Evolutionary conservation across 2,888 invertebrate species (phyloP).

Genomic region (Lucinisca nassula): DNA sequence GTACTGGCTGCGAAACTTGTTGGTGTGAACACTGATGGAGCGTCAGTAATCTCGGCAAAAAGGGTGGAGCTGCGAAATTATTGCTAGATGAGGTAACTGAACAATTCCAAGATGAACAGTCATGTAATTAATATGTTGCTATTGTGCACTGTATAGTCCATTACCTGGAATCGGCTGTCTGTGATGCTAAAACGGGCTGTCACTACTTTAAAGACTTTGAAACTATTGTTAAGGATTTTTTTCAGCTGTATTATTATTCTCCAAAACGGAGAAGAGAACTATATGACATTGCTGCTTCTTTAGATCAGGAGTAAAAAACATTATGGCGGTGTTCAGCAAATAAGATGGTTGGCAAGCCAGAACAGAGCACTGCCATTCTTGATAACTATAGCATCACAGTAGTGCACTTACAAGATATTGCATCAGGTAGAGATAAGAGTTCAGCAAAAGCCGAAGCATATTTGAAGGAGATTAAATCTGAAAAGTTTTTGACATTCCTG

Average conservation of each 20-base stretch:
- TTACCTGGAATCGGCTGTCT: slow-evolving; percentile 28
- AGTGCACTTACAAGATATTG: slow-evolving; percentile 49
- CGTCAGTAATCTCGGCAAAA: slow-evolving; percentile 33
- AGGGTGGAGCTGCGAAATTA: slow-evolving; percentile 36
- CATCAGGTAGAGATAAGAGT: slow-evolving; percentile 11
- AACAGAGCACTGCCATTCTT: slow-evolving; percentile 35
- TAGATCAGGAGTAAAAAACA: slow-evolving; percentile 45
- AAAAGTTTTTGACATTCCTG: slow-evolving; percentile 33
- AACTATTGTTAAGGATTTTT: slow-evolving; percentile 38
- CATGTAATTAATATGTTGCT: slow-evolving; percentile 18
- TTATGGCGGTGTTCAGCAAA: slow-evolving; percentile 41
- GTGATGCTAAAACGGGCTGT: slow-evolving; percentile 46
- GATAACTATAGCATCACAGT: slow-evolving; percentile 51
- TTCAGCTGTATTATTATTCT: slow-evolving; percentile 49
- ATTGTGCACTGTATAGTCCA: slow-evolving; percentile 19
- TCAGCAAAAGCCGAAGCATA: neutral
- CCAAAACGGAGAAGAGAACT: slow-evolving; percentile 53
- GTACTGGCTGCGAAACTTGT: slow-evolving; percentile 23
- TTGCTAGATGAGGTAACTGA: slow-evolving; percentile 11
- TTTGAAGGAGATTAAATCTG: slow-evolving; percentile 13
- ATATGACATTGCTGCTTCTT: slow-evolving; percentile 27
- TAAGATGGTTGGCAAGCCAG: slow-evolving; percentile 54
- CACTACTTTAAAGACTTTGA: slow-evolving; percentile 49
- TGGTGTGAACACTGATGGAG: slow-evolving; percentile 34
- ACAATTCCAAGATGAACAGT: neutral